Percentiles rank a stretch among this genome's conserved stretches.
Conservation (phyloP, 2,113 vertebrate genomes). For the Brienomyrus longianalis region DNA sequence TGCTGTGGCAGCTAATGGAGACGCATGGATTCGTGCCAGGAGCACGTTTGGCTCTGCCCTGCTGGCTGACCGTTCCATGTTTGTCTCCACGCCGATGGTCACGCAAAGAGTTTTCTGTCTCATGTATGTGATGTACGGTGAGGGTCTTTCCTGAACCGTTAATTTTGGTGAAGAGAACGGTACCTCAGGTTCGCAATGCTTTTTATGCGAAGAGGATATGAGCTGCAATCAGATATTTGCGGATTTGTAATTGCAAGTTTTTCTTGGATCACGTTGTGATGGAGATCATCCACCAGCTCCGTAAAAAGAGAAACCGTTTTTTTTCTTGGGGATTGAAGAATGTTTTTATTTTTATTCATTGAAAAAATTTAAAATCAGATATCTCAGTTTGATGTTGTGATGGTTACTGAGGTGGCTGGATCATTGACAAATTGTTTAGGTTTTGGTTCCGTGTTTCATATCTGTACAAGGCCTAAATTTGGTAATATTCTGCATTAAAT, state of each 20-base stretch:
- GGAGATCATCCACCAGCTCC: background rate
- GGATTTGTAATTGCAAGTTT: background rate
- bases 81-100: background rate
- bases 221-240: background rate
- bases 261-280: background rate
- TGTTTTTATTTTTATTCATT: background rate
- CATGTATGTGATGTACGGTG: background rate
- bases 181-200: background rate
- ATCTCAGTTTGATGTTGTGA: background rate
- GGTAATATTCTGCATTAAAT: background rate
- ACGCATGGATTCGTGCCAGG: conserved; percentile 16
- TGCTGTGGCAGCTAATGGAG: conserved; percentile 23
- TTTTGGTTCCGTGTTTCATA: background rate
- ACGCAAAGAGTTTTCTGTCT: background rate
- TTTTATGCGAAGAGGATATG: background rate
- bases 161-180: background rate
- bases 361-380: background rate
- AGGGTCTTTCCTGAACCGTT: background rate
- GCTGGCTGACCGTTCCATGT: background rate
- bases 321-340: background rate
- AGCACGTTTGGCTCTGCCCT: background rate
- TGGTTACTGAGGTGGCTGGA: background rate
- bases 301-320: background rate
- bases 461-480: background rate
- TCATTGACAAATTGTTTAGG: background rate